Percentiles rank a stretch among this genome's conserved stretches.
Conservation (phyloP, 2,113 vertebrate genomes). For the Mus spicilegus region DNA sequence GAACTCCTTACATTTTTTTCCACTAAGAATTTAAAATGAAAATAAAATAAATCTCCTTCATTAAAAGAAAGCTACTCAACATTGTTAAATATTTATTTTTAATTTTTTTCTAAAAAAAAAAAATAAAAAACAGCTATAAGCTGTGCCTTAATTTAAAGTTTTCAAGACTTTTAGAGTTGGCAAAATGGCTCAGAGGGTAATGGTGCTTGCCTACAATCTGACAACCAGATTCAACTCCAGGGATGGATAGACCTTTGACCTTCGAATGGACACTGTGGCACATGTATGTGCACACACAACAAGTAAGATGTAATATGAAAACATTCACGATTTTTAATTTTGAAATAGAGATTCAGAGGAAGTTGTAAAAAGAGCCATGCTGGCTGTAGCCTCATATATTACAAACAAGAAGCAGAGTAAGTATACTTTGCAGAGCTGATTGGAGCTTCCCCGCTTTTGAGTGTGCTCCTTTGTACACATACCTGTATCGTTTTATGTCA, state of each 20-base stretch:
- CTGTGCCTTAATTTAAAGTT: neutral
- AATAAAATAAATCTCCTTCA: conserved; percentile 7
- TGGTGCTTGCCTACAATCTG: neutral
- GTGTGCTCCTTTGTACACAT: neutral
- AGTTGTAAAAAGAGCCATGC: neutral
- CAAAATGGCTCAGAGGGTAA: neutral
- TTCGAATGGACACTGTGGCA: neutral
- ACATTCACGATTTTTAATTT: neutral
- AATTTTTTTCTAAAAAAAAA: neutral
- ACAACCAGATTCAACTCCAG: neutral
- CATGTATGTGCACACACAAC: neutral
- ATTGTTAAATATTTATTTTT: conserved; percentile 1
- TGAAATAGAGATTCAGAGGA: neutral
- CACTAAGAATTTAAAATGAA: neutral
- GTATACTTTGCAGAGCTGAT: neutral
- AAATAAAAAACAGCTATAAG: neutral
- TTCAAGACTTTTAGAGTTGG: neutral
- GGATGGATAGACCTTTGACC: neutral
- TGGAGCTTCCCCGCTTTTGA: neutral
- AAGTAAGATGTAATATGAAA: neutral
- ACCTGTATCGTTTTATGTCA: neutral
- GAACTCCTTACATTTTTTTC: neutral
- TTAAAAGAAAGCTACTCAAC: conserved; percentile 10
- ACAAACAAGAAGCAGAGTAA: neutral
- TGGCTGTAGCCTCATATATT: neutral